phyloP scores from a whole-genome alignment of 1,140 invertebrate genomes.

The Hylaeus volcanicus region DNA sequence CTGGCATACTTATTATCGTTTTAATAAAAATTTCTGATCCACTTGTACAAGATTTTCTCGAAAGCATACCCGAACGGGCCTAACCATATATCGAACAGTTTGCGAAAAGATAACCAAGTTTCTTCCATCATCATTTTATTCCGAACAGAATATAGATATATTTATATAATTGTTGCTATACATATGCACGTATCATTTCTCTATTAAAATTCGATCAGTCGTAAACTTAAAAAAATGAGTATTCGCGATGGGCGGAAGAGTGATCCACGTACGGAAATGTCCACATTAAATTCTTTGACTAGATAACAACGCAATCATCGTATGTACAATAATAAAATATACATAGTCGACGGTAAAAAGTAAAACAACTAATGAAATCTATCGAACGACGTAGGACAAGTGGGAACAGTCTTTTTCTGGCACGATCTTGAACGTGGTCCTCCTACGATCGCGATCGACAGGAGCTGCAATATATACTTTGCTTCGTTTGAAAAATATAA shows the following conservation, averaged over 20 bases:
- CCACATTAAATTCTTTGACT: constrained; percentile 48
- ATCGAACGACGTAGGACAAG: constrained; percentile 24
- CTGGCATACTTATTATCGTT: constrained; percentile 33
- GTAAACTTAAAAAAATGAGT: constrained; percentile 52
- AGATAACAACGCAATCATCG: constrained; percentile 56
- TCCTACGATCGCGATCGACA: constrained; percentile 27
- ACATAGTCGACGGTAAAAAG: constrained; percentile 20
- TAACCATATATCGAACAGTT: background rate
- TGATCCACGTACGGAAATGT: constrained; percentile 49
- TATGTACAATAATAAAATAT: constrained; percentile 58
- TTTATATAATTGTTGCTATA: constrained; percentile 26
- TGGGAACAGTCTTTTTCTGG: constrained; percentile 54
- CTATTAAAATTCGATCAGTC: constrained; percentile 53
- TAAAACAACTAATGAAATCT: background rate
- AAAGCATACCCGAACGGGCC: background rate
- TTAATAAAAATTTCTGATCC: constrained; percentile 42
- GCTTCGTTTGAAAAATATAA: constrained; percentile 19
- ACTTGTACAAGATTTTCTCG: constrained; percentile 10
- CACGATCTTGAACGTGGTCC: constrained; percentile 42
- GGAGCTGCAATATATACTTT: constrained; percentile 2
- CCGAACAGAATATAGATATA: constrained; percentile 55
- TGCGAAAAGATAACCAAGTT: constrained; percentile 18
- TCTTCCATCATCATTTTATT: constrained; percentile 64
- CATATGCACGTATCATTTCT: constrained; percentile 37
- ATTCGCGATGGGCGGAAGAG: constrained; percentile 50